Evolutionary conservation across 2,888 invertebrate species (phyloP), one percentile per base, ranked within the genome.

Genomic region (Yponomeuta cagnagella): DNA sequence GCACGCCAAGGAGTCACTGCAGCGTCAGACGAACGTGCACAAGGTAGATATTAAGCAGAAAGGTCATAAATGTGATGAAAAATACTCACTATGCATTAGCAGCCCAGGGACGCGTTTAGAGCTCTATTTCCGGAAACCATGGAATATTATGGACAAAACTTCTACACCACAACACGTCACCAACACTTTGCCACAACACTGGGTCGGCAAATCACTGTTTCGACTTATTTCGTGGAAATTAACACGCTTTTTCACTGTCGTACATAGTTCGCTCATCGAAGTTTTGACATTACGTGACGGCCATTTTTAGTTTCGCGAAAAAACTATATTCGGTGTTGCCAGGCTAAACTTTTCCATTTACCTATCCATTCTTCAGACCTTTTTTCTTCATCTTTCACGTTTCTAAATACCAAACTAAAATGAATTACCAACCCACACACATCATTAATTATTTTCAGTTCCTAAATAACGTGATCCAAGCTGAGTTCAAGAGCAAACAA

Each of bases 41-140:
- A 64, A 68, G 52, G 52, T 15, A 58, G 52, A 58, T 58, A 58
- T 12, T 64, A 63, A 30, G 68, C 66, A 71, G 69, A 71, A 70
- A 58, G 70, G 67, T 73, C 72, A 73, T 12, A 68, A 72, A 66
- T 72, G 77, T 74, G 76, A 72, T 68, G 74, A 72, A 80, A 82
- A 80, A 76, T 83, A 87, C 89, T 78, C 84, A 90, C 90, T 80
- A 82, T 89, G 84, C 90, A 89, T 90, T 86, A 89, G 80, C 78
- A 79, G 80, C 76, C 79, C 80, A 76, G 79, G 76, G 75, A 77
- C 80, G 79, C 79, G 74, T 74, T 75, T 77, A 75, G 76, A 73
- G 75, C 77, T 78, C 78, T 76, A 74, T 74, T 71, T 74, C 77
- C 74, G 79, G 65, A 65, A 23, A 82, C 79, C 80, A 83, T 87